These are phyloP conservation scores for Trilocha varians DNA, from an alignment of 2,888 invertebrate species.

Conservation along the genomic window DNA sequence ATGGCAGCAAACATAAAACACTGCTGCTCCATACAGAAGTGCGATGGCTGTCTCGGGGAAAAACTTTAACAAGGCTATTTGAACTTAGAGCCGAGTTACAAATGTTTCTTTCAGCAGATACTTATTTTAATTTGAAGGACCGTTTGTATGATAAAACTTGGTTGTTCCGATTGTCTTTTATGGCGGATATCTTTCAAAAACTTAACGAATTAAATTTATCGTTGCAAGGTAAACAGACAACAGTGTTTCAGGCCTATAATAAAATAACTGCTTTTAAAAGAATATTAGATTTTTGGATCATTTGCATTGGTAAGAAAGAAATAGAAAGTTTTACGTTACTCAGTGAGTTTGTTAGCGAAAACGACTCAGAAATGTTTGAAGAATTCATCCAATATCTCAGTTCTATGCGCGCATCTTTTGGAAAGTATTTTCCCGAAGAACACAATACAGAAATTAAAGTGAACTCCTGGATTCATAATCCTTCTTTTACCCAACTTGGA, in stretches of 20 bases:
- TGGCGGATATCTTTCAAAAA: slow-evolving; percentile 19
- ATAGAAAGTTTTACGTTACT: no score
- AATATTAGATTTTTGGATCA: slow-evolving; percentile 23
- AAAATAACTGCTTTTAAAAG: slow-evolving; percentile 21
- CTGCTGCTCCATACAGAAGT: slow-evolving; percentile 19
- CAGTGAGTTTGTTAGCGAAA: no score
- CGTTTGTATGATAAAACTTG: no score
- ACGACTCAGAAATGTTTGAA: slow-evolving; percentile 24
- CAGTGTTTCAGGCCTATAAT: slow-evolving; percentile 20
- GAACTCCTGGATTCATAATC: no score
- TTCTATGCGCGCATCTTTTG: slow-evolving; percentile 23
- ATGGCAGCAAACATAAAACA: slow-evolving; percentile 22
- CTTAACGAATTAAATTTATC: slow-evolving; percentile 19
- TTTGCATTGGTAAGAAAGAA: no score
- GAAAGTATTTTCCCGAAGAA: no score
- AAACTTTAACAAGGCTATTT: slow-evolving; percentile 18
- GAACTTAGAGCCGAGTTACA: slow-evolving; percentile 20
- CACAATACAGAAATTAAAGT: no score
- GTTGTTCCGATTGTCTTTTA: no score
- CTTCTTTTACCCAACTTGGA: slow-evolving; percentile 22
- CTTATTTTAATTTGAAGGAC: slow-evolving; percentile 17
- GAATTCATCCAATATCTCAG: slow-evolving; percentile 22
- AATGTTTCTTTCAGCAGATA: slow-evolving; percentile 15
- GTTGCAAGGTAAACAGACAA: slow-evolving; percentile 23
- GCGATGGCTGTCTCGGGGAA: slow-evolving; percentile 22